A percentile compares a stretch with the other conserved stretches of the same genome.
Evolutionary conservation across 2,888 invertebrate genomes (phyloP).

Genomic region (Entomobrya proxima): DNA sequence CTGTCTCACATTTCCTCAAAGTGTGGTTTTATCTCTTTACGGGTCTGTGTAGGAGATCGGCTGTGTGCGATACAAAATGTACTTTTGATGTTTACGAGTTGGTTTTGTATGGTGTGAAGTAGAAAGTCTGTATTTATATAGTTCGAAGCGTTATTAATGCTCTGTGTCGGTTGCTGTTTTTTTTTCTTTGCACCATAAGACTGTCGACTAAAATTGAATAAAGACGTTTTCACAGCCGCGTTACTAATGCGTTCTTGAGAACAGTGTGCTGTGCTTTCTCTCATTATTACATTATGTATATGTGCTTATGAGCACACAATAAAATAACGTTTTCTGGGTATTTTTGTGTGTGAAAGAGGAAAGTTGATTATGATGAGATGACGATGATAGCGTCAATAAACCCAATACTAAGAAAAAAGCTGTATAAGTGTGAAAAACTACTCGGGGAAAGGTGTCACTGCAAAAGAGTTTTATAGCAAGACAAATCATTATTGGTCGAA

Average conservation of each 20-base stretch:
- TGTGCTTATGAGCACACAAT: neutral
- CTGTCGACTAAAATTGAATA: constrained; percentile 37
- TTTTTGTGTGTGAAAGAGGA: constrained; percentile 11
- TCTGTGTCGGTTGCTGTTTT: neutral
- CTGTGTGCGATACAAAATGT: constrained; percentile 26
- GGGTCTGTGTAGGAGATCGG: constrained; percentile 15
- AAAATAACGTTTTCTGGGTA: neutral
- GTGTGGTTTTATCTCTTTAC: constrained; percentile 56
- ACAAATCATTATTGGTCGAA: neutral
- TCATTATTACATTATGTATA: neutral
- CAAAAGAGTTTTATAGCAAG: constrained; percentile 19
- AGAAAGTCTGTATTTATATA: neutral
- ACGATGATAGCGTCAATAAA: constrained; percentile 9
- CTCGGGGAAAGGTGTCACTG: constrained; percentile 65
- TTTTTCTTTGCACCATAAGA: neutral
- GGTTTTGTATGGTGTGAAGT: constrained; percentile 38
- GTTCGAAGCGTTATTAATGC: neutral
- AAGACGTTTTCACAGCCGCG: constrained; percentile 30
- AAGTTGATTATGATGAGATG: constrained; percentile 32
- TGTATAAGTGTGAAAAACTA: constrained; percentile 47
- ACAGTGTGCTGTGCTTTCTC: constrained; percentile 32
- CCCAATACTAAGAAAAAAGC: neutral
- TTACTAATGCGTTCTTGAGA: constrained; percentile 19
- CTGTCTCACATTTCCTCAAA: constrained; percentile 65
- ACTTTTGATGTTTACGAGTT: constrained; percentile 37